Evolutionary conservation across 1,140 invertebrate genomes (phyloP), one percentile per base, ranked within the genome.

Genomic region (Papilio machaon): DNA sequence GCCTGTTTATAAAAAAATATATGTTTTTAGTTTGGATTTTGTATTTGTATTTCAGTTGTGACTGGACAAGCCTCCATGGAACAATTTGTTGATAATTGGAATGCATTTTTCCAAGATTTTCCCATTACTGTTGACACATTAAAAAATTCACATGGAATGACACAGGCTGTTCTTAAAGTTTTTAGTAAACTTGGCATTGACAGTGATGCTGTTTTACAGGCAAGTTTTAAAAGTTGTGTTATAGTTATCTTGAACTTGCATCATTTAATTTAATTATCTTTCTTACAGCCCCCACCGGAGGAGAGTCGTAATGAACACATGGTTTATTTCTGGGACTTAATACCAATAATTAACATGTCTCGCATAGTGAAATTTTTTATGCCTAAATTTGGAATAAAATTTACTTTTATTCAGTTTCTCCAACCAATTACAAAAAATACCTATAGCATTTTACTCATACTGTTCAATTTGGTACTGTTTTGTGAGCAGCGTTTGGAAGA

Each of bases 281-380:
- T 67, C 79, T 88, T 85, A 2, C 85, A 94, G 93, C 81, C 87
- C 47, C 91, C 92, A 70, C 86, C 89, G 8, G 89, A 92, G 82
- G 89, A 92, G 80, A 82, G 77, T 9, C 83, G 80, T 8, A 91
- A 90, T 43, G 89, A 92, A 30, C 87, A 91, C 80, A 86, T 83
- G n/a, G 79, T 84, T 0, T 93, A 93, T 82, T 94, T 93, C 80
- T 87, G 87, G 85, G 93, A 94, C 64, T 82, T 94, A 7, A 73
- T 93, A 10, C 93, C 93, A 0, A 84, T 93, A 0, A 91, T 94
- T 80, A 94, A 94, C 79, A 86, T 89, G 79, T 92, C 86, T 1
- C 83, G 91, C 17, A 85, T 91, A 0, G 81, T 92, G 10, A 94
- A 91, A 67, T 87, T 92, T 43, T 15, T 93, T 10, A 82, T 89